Evolutionary conservation across 2,797 vertebrate genomes (phyloP).

Genomic region (Cossypha caffra): DNA sequence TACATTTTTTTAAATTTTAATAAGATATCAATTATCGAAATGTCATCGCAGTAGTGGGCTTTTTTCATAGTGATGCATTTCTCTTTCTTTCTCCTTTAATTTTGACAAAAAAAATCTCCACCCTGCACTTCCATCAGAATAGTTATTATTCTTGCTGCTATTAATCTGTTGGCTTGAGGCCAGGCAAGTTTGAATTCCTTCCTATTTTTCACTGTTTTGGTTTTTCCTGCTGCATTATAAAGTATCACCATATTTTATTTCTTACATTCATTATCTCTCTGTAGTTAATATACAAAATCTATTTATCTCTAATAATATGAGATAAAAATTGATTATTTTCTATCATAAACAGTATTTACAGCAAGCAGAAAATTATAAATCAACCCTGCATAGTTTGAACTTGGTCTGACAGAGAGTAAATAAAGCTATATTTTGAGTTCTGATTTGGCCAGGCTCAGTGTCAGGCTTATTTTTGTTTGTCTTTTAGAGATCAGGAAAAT

Average conservation of each 20-base stretch:
- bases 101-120: neutral
- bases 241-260: neutral
- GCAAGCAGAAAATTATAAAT: neutral
- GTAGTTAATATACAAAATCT: neutral
- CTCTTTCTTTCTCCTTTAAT: neutral
- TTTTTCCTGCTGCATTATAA: neutral
- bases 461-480: neutral
- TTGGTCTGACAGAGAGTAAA: neutral
- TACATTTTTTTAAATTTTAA: neutral
- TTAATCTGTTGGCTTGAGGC: neutral
- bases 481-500: neutral
- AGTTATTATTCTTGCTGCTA: neutral
- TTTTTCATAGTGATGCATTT: neutral
- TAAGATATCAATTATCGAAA: neutral
- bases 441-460: neutral
- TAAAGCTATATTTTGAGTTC: neutral
- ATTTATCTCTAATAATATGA: neutral
- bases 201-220: neutral
- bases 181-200: neutral
- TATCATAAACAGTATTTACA: neutral
- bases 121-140: neutral
- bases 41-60: neutral
- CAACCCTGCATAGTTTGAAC: neutral
- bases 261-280: neutral
- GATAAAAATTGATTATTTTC: slow-evolving; percentile 9